A percentile compares a stretch with the other conserved stretches of the same genome.
Conservation (phyloP, 2,888 invertebrate species). For the Arrhopalites spinosus region DNA sequence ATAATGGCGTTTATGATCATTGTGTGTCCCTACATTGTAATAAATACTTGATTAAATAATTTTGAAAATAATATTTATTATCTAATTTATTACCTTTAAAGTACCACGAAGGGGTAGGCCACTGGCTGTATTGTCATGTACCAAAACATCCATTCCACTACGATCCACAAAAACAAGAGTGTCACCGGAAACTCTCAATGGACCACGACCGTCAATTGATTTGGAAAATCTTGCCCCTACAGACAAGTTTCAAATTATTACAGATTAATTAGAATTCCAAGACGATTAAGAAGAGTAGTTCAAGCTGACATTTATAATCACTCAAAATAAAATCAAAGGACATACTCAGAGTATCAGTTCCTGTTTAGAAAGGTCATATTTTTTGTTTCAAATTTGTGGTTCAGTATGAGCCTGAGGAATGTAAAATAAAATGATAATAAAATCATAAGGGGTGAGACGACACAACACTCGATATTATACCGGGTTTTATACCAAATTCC, state of each 20-base stretch:
- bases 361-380: background rate
- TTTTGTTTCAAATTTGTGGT: background rate
- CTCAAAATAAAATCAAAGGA: background rate
- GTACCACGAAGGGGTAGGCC: conserved; percentile 43
- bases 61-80: background rate
- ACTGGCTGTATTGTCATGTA: conserved; percentile 63
- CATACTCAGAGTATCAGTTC: background rate
- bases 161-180: conserved; percentile 63
- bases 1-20: conserved; percentile 62
- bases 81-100: conserved; percentile 34
- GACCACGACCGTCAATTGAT: conserved; percentile 61
- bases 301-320: conserved; percentile 12
- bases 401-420: background rate
- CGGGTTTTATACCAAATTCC: conserved; percentile 58
- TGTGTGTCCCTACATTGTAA: conserved; percentile 59
- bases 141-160: conserved; percentile 64
- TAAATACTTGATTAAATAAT: background rate
- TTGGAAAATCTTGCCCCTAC: too few species aligned
- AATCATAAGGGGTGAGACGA: background rate
- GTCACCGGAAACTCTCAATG: conserved; percentile 61
- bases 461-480: conserved; percentile 4
- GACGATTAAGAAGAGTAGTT: too few species aligned
- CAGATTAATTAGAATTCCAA: too few species aligned
- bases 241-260: too few species aligned
- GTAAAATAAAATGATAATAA: background rate